Conservation (phyloP, 2,113 vertebrate genomes). For the Phrynosoma blainvillii region DNA sequence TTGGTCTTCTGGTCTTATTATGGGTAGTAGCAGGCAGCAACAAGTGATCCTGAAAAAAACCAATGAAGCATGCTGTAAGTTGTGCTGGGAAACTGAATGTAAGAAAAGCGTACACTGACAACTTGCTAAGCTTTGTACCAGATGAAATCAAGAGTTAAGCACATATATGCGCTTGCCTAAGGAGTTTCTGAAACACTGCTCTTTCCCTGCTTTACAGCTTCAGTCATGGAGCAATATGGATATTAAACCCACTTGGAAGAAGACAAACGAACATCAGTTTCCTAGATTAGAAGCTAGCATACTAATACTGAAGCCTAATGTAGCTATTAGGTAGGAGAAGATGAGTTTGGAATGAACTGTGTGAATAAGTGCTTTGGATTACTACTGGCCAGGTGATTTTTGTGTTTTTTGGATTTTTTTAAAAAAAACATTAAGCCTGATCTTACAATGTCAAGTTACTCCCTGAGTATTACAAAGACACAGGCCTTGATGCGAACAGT, state of each 20-base stretch:
- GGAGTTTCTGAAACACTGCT: background rate
- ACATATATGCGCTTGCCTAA: background rate
- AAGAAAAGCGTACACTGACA: background rate
- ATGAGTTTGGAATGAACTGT: background rate
- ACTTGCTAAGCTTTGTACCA: background rate
- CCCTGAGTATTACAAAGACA: background rate
- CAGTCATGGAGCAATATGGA: background rate
- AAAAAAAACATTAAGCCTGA: background rate
- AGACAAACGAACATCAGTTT: background rate
- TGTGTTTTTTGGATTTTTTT: too few relatives aligned
- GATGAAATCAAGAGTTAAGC: background rate
- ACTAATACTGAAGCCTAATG: background rate
- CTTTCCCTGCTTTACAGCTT: background rate
- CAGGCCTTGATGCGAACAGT: background rate
- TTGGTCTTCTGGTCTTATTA: constrained; percentile 94
- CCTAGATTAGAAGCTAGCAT: background rate
- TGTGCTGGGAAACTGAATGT: background rate
- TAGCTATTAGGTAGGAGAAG: background rate
- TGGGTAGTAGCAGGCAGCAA: constrained; percentile 93
- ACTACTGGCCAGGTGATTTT: background rate
- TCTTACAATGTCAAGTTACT: background rate
- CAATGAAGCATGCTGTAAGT: constrained; percentile 55
- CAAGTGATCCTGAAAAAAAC: constrained; percentile 89
- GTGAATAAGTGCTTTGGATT: background rate
- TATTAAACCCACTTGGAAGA: background rate